Conservation (phyloP, 2,888 invertebrate genomes). For the Sabatieria punctata region DNA sequence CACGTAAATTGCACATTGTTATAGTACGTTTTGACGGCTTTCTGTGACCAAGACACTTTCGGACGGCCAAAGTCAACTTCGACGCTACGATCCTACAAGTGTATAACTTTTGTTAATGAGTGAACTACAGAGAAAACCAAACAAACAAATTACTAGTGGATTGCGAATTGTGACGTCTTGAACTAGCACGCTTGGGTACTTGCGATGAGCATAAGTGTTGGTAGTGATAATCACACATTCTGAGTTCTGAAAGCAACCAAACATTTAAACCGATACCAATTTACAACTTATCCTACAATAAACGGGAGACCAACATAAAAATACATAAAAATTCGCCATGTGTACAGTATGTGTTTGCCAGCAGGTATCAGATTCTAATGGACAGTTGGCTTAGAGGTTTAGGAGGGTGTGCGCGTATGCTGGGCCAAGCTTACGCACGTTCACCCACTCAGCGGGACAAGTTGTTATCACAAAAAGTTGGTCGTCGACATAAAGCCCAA, state of each 20-base stretch:
- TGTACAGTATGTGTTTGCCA: too few species aligned
- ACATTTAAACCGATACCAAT: background rate
- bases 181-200: background rate
- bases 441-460: too few species aligned
- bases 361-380: too few species aligned
- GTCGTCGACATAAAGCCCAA: too few species aligned
- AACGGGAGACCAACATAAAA: too few species aligned
- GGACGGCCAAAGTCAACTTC: background rate
- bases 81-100: background rate
- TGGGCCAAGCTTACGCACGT: too few species aligned
- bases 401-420: too few species aligned
- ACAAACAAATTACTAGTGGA: background rate
- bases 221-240: slow-evolving; percentile 3
- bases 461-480: too few species aligned
- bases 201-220: slow-evolving; percentile 6
- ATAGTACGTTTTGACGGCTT: background rate
- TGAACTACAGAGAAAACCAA: background rate
- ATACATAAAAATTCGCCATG: too few species aligned
- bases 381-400: too few species aligned
- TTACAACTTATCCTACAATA: background rate
- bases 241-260: background rate
- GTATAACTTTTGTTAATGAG: background rate
- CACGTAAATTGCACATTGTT: background rate
- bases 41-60: background rate
- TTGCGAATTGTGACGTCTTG: slow-evolving; percentile 8